Evolutionary conservation across 1,140 invertebrate genomes (phyloP).

Genomic region (Apis mellifera): Amel_HAv3.1 CM009937.2:13311001-13311500

Average conservation of each 20-base stretch:
- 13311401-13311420: slow-evolving; percentile 19
- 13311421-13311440: background rate
- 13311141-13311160: no score
- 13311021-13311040: no score
- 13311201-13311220: background rate
- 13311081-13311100: no score
- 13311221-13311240: slow-evolving; percentile 31
- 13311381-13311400: slow-evolving; percentile 53
- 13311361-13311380: slow-evolving; percentile 61
- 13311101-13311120: no score
- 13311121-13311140: no score
- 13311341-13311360: slow-evolving; percentile 60
- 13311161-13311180: background rate
- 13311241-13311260: slow-evolving; percentile 36
- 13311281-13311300: slow-evolving; percentile 63
- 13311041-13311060: no score
- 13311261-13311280: slow-evolving; percentile 63
- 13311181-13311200: background rate
- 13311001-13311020: background rate
- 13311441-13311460: no score
- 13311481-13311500: no score
- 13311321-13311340: slow-evolving; percentile 76
- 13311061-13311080: no score
- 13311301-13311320: slow-evolving; percentile 76
- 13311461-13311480: no score